phyloP scores from a whole-genome alignment of 2,797 vertebrate species.

The Leucoraja ocellata region DNA sequence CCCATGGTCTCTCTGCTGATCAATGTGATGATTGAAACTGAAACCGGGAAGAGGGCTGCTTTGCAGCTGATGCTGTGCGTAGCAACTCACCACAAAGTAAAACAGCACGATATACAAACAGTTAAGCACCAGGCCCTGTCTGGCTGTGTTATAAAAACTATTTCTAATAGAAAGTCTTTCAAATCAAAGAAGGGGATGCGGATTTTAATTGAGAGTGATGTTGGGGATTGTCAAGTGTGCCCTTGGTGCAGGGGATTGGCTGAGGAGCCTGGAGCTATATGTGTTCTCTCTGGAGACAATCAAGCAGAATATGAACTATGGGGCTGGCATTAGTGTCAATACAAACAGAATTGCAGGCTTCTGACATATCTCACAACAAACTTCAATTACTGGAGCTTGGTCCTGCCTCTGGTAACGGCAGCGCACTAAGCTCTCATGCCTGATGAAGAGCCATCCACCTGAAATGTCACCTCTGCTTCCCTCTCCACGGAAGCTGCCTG shows the following conservation, averaged over 20 bases:
- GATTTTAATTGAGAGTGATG: slow-evolving; percentile 21
- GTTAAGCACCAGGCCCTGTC: not conserved
- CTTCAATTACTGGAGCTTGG: not conserved
- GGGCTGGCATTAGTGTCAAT: not conserved
- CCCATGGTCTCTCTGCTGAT: too few relatives aligned
- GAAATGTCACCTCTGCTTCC: too few relatives aligned
- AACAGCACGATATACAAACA: not conserved
- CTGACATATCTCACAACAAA: not conserved
- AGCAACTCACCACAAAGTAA: not conserved
- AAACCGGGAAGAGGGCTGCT: not conserved
- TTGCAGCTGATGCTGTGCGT: not conserved
- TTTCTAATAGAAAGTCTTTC: slow-evolving; percentile 1
- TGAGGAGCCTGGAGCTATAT: not conserved
- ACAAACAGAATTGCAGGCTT: not conserved
- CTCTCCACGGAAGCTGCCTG: too few relatives aligned
- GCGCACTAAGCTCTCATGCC: too few relatives aligned
- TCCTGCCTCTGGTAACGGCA: not conserved
- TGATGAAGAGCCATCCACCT: too few relatives aligned
- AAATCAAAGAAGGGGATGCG: not conserved
- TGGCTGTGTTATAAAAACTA: not conserved
- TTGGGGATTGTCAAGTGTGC: not conserved
- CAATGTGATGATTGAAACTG: not conserved
- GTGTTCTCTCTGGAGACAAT: not conserved
- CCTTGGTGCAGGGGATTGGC: too few relatives aligned
- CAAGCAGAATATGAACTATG: slow-evolving; percentile 4